Evolutionary conservation across 2,888 invertebrate species (phyloP), one percentile per base, ranked within the genome.

Genomic region (Trisateles emortualis): DNA sequence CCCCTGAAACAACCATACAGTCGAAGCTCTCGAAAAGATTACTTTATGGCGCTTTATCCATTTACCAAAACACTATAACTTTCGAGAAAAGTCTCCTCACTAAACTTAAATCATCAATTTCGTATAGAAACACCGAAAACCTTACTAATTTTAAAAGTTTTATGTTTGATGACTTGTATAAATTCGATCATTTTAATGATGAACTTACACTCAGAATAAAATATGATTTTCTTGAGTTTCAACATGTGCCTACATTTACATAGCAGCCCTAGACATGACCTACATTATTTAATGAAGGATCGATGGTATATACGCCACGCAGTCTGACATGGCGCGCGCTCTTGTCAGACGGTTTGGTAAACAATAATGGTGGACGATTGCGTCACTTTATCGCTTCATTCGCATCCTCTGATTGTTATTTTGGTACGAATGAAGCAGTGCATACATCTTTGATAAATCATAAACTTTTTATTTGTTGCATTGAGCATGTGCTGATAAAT

Each of bases 301-400:
- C 65, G 68, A 67, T 68, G 52, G 46, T 16, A 44, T 33, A 50
- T 36, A 42, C 49, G 65, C 65, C 65, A 50, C 49, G 59, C 62
- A 29, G 68, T 68, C 68, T 68, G 62, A 55, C 44, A 22, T 52
- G 40, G 26, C 38, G 54, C 38, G 54, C 47, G 11, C 38, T 40
- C 33, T 32, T 29, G 44, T 47, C 38, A 5, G 39, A 47, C 52
- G 49, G n/a, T n/a, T n/a, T n/a, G n/a, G n/a, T n/a, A n/a, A n/a
- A 38, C 51, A 42, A 41, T n/a, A n/a, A n/a, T n/a, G n/a, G 11
- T 30, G 48, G 32, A 29, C 9, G 16, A 47, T 56, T 53, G 40
- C 64, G 64, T 55, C 50, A 53, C 49, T 24, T 30, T 45, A 36
- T 40, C 17, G 13, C 22, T 14, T 32, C 17, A 10, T 3, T 40